Evolutionary conservation across 2,888 invertebrate species (phyloP).

Genomic region (Galeruca laticollis): DNA sequence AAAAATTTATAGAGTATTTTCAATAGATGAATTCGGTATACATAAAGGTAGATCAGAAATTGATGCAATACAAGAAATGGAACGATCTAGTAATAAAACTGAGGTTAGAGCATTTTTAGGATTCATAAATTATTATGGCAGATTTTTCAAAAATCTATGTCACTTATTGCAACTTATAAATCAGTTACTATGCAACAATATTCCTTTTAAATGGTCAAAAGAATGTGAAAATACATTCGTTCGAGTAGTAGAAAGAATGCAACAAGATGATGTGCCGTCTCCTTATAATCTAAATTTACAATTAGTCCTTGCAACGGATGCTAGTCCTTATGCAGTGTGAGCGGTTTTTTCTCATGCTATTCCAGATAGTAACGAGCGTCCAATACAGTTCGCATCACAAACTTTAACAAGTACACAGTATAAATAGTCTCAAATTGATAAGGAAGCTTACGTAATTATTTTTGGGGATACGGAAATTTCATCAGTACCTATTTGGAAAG

Average conservation of each 20-base stretch:
- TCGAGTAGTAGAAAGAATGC: slow-evolving; percentile 21
- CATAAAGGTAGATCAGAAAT: slow-evolving; percentile 34
- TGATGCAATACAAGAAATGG: slow-evolving; percentile 16
- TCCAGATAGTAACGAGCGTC: slow-evolving; percentile 30
- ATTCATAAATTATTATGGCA: slow-evolving; percentile 41
- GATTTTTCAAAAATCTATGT: slow-evolving; percentile 35
- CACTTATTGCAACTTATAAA: slow-evolving; percentile 12
- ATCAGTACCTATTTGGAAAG: slow-evolving; percentile 17
- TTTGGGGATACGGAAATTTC: slow-evolving; percentile 39
- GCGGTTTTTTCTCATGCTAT: slow-evolving; percentile 32
- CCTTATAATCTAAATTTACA: slow-evolving; percentile 37
- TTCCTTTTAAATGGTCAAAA: slow-evolving; percentile 28
- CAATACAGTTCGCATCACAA: slow-evolving; percentile 32
- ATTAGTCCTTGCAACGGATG: slow-evolving; percentile 32
- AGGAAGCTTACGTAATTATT: no score
- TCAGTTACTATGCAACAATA: neutral
- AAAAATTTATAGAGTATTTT: slow-evolving; percentile 48
- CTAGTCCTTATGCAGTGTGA: slow-evolving; percentile 29
- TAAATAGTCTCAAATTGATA: no score
- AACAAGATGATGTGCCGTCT: slow-evolving; percentile 11
- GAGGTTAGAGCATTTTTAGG: slow-evolving; percentile 40
- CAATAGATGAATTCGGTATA: slow-evolving; percentile 41
- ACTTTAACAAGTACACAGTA: slow-evolving; percentile 23
- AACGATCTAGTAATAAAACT: slow-evolving; percentile 25
- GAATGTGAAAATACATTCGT: slow-evolving; percentile 38